Evolutionary conservation across 1,140 invertebrate genomes (phyloP), one percentile per base, ranked within the genome.

Genomic region (Saccostrea cuccullata): DNA sequence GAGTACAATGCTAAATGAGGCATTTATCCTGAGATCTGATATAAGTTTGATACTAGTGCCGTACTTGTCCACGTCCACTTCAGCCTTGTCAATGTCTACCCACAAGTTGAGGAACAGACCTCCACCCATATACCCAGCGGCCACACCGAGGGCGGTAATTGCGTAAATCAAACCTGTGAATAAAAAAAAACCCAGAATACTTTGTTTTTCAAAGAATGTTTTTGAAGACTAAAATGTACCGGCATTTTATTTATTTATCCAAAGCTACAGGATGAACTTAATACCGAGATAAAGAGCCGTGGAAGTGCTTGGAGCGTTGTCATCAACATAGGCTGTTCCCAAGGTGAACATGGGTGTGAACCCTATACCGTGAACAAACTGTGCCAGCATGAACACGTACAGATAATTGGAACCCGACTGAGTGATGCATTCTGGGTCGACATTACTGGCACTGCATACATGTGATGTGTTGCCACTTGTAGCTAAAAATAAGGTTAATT

Each of bases 61-160:
- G 23, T 84, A 84, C 82, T 55, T 56, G 40, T 23, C 82, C 17
- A 84, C 55, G 82, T 84, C 82, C 2, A 84, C 82, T 55, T 56
- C 82, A 23, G 82, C 11, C 55, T 84, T 86, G 84, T 92, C 88
- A 87, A 91, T 90, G 55, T 92, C 90, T 96, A 98, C 98, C 94
- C 98, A 98, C 93, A 98, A 97, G 4, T 97, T 97, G 2, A 98
- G 95, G 56, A 98, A 95, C 95, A 98, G 98, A 17, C 93, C 93
- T 85, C 98, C 98, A 15, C 98, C 95, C 77, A 98, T 95, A 94
- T 98, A 98, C 84, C 98, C 98, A 2, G 98, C 95, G 11, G 98
- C 98, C 1, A 98, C 98, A 40, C 98, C 98, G 95, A 98, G 97
- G 0, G 98, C 97, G 20, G 98, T 97, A 97, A 98, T 98, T 93